Evolutionary conservation across 2,113 vertebrate species (phyloP), one percentile per base, ranked within the genome.

Genomic region (Cyrtonyx montezumae): DNA sequence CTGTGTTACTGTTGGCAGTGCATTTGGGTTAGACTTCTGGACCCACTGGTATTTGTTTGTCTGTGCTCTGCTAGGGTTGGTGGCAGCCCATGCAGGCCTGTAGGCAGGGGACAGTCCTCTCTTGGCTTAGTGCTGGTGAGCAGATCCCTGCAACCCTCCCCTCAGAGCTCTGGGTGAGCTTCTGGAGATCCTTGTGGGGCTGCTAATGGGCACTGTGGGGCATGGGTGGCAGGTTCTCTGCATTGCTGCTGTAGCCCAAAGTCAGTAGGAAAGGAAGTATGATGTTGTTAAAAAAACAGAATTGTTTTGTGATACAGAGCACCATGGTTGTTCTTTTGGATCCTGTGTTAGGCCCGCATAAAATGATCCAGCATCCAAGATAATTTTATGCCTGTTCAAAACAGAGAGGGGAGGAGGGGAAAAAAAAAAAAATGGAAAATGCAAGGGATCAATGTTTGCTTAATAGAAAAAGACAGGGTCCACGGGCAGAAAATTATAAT

Each of bases 381-480:
- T 85, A 37, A 66, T 84, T 91, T 91, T 63, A n/a, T 34, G 21
- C 80, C 70, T 4, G 13, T 73, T 85, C 0, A 0, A 92, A 94
- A 80, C 42, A 68, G n/a, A 79, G 1, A 8, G 4, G 63, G 21
- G 19, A 45, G 26, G 40, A 30, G 40, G 13, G 19, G 70, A 73
- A 90, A 84, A 88, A 93, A 32, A 45, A 45, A 45, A 45, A 40
- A 37, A 37, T 2, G 40, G 12, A 40, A 40, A 40, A 89, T 45
- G 23, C 30, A 75, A 68, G 5, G 34, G 49, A 77, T 93, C 28
- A 1, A 69, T 97, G 59, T 96, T 97, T 96, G 67, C 80, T 90
- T 97, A 97, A 86, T 88, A 91, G 71, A 89, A 97, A 91, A 97
- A 93, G 74, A 88, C 79, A 97, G 94, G 37, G 61, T 96, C 91